phyloP scores from a whole-genome alignment of 2,888 invertebrate species.

The Campoplex nolae region DNA sequence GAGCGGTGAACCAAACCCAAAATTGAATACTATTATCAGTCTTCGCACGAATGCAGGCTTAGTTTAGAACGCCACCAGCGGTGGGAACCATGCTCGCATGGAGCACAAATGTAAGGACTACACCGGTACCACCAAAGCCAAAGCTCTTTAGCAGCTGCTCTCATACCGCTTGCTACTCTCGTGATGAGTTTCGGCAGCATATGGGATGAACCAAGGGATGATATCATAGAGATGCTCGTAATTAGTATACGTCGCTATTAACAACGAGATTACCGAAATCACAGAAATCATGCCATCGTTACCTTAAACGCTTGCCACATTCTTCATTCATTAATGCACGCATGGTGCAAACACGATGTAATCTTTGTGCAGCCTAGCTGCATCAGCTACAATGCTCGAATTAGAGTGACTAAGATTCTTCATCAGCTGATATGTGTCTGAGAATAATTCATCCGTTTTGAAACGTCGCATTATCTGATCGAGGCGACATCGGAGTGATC shows the following conservation, averaged over 20 bases:
- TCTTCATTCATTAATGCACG: neutral
- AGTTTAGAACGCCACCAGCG: conserved; percentile 49
- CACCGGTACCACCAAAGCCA: conserved; percentile 15
- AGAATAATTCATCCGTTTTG: neutral
- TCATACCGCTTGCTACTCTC: conserved; percentile 8
- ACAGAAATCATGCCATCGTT: conserved; percentile 12
- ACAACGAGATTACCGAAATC: neutral
- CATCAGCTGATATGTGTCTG: neutral
- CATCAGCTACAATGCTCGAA: too few species aligned
- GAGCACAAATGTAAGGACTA: conserved; percentile 24
- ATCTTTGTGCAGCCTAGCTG: neutral
- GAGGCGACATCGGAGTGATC: neutral
- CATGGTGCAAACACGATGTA: neutral
- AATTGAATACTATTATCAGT: conserved; percentile 76
- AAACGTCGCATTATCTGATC: neutral
- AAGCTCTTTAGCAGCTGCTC: conserved; percentile 29
- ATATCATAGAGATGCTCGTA: conserved; percentile 29
- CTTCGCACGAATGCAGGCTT: conserved; percentile 66
- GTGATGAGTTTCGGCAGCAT: conserved; percentile 26
- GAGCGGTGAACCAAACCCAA: conserved; percentile 61
- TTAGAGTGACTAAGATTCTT: neutral
- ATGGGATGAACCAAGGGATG: conserved; percentile 23
- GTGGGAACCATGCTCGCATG: conserved; percentile 24
- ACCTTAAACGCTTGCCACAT: neutral
- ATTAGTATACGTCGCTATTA: conserved; percentile 22